phyloP scores from a whole-genome alignment of 2,113 vertebrate genomes.

The Epinephelus moara region DNA sequence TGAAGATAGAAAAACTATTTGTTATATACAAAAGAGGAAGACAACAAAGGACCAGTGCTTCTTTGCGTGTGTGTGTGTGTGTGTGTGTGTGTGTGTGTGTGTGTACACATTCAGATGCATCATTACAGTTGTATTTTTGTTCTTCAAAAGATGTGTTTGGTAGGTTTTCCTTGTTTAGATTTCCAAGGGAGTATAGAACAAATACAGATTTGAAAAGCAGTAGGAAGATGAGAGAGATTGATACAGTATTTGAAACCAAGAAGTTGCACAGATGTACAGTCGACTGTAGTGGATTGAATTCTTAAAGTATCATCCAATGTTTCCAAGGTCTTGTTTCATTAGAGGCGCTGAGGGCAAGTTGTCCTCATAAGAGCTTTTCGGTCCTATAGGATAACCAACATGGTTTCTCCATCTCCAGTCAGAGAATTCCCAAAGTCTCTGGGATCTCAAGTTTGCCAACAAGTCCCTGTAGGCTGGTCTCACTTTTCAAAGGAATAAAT shows the following conservation, averaged over 20 bases:
- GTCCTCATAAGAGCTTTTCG: slow-evolving; percentile 44
- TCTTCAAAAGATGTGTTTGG: background rate
- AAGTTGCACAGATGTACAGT: slow-evolving; percentile 5
- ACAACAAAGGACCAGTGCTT: background rate
- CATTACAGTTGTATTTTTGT: background rate
- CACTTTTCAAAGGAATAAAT: slow-evolving; percentile 79
- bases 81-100: background rate
- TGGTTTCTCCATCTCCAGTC: slow-evolving; percentile 65
- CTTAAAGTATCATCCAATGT: slow-evolving; percentile 7
- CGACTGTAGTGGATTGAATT: slow-evolving; percentile 8
- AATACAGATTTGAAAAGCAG: background rate
- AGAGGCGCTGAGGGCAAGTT: slow-evolving; percentile 41
- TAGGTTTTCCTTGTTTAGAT: background rate
- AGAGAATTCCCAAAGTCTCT: slow-evolving; percentile 73
- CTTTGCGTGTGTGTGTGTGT: background rate
- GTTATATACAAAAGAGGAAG: background rate
- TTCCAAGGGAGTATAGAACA: background rate
- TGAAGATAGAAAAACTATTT: background rate
- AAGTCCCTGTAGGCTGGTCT: slow-evolving; percentile 67
- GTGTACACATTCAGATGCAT: background rate
- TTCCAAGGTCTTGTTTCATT: slow-evolving; percentile 55
- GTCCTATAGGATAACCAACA: slow-evolving; percentile 56
- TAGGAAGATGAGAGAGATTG: background rate
- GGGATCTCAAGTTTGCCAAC: slow-evolving; percentile 77
- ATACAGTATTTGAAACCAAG: background rate